Conservation (phyloP, 2,888 invertebrate species). For the Drosophila nr. medialis region DNA sequence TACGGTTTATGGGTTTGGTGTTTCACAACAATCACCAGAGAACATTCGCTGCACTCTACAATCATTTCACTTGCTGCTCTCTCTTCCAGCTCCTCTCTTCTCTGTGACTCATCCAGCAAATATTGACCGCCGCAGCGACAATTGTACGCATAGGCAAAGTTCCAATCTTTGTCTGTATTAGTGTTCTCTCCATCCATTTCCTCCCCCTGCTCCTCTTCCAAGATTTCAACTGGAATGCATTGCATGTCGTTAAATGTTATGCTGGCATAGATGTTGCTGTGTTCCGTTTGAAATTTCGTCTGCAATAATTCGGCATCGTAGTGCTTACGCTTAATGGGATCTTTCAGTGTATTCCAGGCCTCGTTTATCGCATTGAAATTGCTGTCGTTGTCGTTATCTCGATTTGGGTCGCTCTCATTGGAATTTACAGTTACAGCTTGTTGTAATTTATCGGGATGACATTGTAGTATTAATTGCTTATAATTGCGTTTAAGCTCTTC, state of each 20-base stretch:
- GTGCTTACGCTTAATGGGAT: conserved; percentile 87
- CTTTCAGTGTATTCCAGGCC: conserved; percentile 90
- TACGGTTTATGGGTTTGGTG: conserved; percentile 39
- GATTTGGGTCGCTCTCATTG: conserved; percentile 67
- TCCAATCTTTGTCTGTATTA: conserved; percentile 57
- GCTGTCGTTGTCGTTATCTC: conserved; percentile 44
- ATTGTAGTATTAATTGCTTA: conserved; percentile 83
- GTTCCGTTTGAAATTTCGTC: conserved; percentile 86
- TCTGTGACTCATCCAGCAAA: conserved; percentile 77
- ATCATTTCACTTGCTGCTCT: conserved; percentile 83
- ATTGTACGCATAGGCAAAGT: conserved; percentile 84
- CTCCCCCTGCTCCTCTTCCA: conserved; percentile 26
- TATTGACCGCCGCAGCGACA: conserved; percentile 90
- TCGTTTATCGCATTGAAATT: conserved; percentile 87
- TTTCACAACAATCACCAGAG: conserved; percentile 87
- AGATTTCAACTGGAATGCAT: conserved; percentile 50
- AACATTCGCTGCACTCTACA: conserved; percentile 90
- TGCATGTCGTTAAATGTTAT: conserved; percentile 85
- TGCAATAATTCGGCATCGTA: conserved; percentile 88
- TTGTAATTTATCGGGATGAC: conserved; percentile 84
- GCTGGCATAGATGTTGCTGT: conserved; percentile 86
- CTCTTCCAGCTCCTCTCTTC: conserved; percentile 49
- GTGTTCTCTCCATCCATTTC: conserved; percentile 15
- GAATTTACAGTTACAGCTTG: conserved; percentile 34
- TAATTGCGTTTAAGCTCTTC: conserved; percentile 83